phyloP scores from a whole-genome alignment of 2,797 vertebrate species.

The Falco cherrug region DNA sequence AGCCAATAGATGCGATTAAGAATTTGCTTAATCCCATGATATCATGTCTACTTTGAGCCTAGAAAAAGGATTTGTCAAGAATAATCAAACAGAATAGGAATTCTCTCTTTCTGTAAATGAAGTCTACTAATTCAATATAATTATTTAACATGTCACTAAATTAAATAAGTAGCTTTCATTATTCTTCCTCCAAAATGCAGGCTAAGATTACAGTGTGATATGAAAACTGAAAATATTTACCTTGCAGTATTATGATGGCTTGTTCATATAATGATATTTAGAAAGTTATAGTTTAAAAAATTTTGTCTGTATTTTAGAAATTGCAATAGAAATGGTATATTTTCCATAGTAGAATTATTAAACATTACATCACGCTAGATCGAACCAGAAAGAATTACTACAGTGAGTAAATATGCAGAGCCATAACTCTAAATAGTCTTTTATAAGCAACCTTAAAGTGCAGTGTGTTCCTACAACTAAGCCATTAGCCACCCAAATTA shows the following conservation, averaged over 20 bases:
- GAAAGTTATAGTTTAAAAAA: not conserved
- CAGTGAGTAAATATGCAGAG: slow-evolving; percentile 3
- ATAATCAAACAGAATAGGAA: not conserved
- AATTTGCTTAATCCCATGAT: not conserved
- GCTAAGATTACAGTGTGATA: not conserved
- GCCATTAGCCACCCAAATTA: not conserved
- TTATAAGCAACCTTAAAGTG: not conserved
- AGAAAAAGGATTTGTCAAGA: not conserved
- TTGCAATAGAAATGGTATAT: not conserved
- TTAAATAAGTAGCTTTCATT: not conserved
- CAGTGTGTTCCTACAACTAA: not conserved
- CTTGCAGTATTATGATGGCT: not conserved
- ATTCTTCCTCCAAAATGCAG: not conserved
- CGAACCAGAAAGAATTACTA: not conserved
- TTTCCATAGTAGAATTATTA: not conserved
- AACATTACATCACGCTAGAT: not conserved
- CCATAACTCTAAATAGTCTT: not conserved
- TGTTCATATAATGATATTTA: not conserved
- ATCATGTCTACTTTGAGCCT: not conserved
- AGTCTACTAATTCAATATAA: not conserved
- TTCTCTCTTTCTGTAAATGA: not conserved
- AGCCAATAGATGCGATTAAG: not conserved
- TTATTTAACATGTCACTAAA: not conserved
- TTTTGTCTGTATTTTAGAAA: not conserved
- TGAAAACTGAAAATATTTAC: not conserved